Percentiles rank a stretch among this genome's conserved stretches.
Conservation (phyloP, 2,888 invertebrate species). For the Trilocha varians region DNA sequence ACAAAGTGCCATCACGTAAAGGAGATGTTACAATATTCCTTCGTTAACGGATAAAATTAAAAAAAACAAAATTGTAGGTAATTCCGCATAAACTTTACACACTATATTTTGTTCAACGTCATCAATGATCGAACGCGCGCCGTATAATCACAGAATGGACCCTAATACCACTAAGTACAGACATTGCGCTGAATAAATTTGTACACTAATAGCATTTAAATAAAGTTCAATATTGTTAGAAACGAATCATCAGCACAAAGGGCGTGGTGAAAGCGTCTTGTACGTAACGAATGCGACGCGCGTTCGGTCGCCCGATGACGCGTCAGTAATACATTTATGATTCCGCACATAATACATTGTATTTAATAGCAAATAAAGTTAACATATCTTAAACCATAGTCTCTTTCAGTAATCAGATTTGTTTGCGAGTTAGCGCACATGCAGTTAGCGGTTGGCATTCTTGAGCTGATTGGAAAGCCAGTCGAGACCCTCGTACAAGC, state of each 20-base stretch:
- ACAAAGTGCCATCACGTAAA: conserved; percentile 60
- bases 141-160: conserved; percentile 37
- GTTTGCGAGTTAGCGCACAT: conserved; percentile 51
- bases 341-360: conserved; percentile 71
- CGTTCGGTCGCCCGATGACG: conserved; percentile 58
- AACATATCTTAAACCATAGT: conserved; percentile 74
- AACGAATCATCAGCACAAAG: not conserved
- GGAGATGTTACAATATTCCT: conserved; percentile 44
- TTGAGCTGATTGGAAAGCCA: conserved; percentile 99
- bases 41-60: conserved; percentile 29
- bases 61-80: conserved; percentile 52
- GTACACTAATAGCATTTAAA: conserved; percentile 17
- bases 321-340: conserved; percentile 61
- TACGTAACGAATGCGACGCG: conserved; percentile 30
- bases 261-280: conserved; percentile 14
- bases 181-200: conserved; percentile 14
- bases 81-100: conserved; percentile 66
- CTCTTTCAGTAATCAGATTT: conserved; percentile 68
- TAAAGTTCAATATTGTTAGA: conserved; percentile 2
- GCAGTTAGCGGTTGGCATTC: conserved; percentile 94
- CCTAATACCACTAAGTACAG: conserved; percentile 27
- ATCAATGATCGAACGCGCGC: conserved; percentile 55
- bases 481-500: conserved; percentile 98
- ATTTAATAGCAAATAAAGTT: conserved; percentile 72
- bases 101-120: conserved; percentile 69